Base-by-base conservation (phyloP, 1,140 invertebrate genomes). In the Danaus plexippus region DNA sequence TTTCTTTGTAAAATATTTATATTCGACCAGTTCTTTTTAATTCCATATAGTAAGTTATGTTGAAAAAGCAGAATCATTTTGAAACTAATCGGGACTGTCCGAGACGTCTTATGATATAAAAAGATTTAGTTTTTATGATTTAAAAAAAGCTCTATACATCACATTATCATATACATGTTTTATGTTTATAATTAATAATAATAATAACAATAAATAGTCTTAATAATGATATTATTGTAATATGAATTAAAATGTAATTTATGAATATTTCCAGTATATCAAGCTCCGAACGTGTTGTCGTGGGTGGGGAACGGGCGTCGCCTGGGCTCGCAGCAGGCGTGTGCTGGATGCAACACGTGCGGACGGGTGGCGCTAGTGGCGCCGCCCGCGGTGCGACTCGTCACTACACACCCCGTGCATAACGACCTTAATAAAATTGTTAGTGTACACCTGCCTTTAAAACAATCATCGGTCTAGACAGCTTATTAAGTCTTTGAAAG, bases 251-350 rank as follows among this genome's bases (percentile, higher is more conserved):
- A 2, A 22, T 22, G 6, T 22, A 22, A n/a, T 44, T 11, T 46
- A 57, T 9, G 4, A 11, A 58, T 50, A 54, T 9, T 43, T 52
- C 4, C 65, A 80, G 77, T 71, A 55, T 67, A 58, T 9, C 59
- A 71, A 46, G 57, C 70, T 1, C 53, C 69, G 32, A 78, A 71
- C 69, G 77, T 81, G 66, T 8, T 81, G 61, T 78, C 77, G 52
- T 75, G 69, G 67, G 73, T 59, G 52, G 65, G 67, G 22, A 50
- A 47, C 18, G 75, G 74, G 40, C 73, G 77, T 43, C 72, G 76
- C 7, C 43, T 72, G 51, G 80, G 80, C 57, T 65, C 64, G 11
- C 48, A 67, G 65, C 55, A 66, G 63, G 57, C 48, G 56, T 41
- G 57, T 12, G 54, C 41, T 58, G 54, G 59, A 50, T 75, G 76